These are phyloP conservation scores for Pogonomyrmex barbatus DNA, from an alignment of 1,140 invertebrate genomes.

Conservation along the genomic window DNA sequence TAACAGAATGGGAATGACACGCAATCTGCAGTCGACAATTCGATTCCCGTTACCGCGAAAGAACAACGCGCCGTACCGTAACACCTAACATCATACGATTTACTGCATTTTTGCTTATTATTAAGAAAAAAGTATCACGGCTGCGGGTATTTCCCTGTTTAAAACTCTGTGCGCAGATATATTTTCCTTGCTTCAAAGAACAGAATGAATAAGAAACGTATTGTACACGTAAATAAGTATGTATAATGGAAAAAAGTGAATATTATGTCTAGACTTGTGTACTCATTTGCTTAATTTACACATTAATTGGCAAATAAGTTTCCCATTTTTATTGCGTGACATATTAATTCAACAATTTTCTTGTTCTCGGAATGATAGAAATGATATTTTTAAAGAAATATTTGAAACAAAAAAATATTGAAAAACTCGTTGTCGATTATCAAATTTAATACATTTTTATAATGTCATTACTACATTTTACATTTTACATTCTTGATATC, in stretches of 20 bases:
- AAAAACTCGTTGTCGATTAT: background rate
- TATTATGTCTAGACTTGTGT: constrained; percentile 3
- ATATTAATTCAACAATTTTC: background rate
- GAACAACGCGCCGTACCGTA: constrained; percentile 68
- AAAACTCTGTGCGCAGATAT: constrained; percentile 34
- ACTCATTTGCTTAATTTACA: background rate
- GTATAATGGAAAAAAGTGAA: constrained; percentile 5
- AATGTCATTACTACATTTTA: background rate
- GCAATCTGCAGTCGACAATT: constrained; percentile 70
- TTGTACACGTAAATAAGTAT: background rate
- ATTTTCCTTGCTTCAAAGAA: background rate
- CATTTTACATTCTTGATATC: background rate
- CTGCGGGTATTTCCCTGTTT: constrained; percentile 55
- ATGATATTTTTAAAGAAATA: background rate
- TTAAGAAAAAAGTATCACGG: constrained; percentile 59
- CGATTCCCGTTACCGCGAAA: constrained; percentile 71
- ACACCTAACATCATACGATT: constrained; percentile 58
- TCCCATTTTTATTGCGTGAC: background rate
- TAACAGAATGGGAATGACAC: constrained; percentile 72
- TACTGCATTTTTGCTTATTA: constrained; percentile 69
- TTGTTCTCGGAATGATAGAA: background rate
- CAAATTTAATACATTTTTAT: background rate
- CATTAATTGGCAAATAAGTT: background rate
- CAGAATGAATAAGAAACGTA: background rate
- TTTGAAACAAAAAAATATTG: background rate